phyloP scores from a whole-genome alignment of 1,140 invertebrate genomes.

The Anastatus disparis region DNA sequence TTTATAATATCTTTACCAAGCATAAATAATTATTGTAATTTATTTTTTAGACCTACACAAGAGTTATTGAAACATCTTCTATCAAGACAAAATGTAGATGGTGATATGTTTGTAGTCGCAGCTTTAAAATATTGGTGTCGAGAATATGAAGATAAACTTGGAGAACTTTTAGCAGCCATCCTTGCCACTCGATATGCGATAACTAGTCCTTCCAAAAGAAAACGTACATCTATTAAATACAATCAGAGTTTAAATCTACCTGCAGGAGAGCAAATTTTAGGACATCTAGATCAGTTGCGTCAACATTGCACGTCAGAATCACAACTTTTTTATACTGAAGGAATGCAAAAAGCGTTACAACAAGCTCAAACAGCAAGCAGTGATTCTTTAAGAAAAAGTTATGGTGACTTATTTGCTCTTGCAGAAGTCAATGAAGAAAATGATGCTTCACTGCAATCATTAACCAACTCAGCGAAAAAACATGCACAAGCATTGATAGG shows the following conservation, averaged over 20 bases:
- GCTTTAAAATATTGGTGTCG: conserved; percentile 93
- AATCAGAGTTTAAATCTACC: conserved; percentile 72
- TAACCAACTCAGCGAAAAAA: conserved; percentile 70
- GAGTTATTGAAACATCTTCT: conserved; percentile 88
- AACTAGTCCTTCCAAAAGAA: conserved; percentile 90
- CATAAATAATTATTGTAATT: too few species aligned
- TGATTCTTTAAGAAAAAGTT: conserved; percentile 88
- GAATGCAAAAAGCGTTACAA: conserved; percentile 89
- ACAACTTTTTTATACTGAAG: conserved; percentile 80
- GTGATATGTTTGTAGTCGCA: conserved; percentile 87
- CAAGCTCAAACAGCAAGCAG: conserved; percentile 82
- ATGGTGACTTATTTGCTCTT: conserved; percentile 89
- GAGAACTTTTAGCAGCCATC: conserved; percentile 82
- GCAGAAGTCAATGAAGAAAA: conserved; percentile 86
- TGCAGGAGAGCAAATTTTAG: conserved; percentile 83
- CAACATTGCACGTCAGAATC: conserved; percentile 74
- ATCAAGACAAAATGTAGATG: conserved; percentile 76
- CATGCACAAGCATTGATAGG: conserved; percentile 59
- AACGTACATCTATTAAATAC: conserved; percentile 76
- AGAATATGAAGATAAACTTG: conserved; percentile 89
- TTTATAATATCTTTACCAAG: too few species aligned
- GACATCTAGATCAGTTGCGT: conserved; percentile 91
- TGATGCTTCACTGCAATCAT: conserved; percentile 62
- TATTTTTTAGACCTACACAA: conserved; percentile 77
- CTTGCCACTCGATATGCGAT: conserved; percentile 83